Evolutionary conservation across 2,113 vertebrate species (phyloP), one percentile per base, ranked within the genome.

Genomic region (Trinectes maculatus): DNA sequence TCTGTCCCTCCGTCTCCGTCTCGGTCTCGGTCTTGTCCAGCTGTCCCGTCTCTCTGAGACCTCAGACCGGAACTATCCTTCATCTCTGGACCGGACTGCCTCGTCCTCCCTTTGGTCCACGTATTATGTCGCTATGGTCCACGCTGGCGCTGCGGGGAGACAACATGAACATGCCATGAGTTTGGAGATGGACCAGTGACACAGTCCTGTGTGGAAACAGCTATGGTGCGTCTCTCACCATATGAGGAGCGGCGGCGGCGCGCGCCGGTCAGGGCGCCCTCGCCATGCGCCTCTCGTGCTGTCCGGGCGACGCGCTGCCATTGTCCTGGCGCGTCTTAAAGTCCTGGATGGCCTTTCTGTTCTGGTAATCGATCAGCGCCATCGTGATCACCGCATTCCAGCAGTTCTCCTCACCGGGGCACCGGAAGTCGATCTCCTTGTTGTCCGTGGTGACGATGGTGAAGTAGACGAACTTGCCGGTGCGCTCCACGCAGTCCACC

Each of bases 391-490:
- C 93, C 5, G 96, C 95, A 72, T 96, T 97, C 97, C 97, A 99
- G 90, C 94, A 93, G 93, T 92, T 94, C 24, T 93, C 90, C 85
- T 96, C 94, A 42, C 91, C 94, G 0, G 94, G 74, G 88, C 96
- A 98, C 85, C 97, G 92, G 92, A 99, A 99, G 83, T 99, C 96
- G 78, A 98, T 98, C 91, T 99, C 96, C 85, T 96, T 96, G 84
- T 93, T 91, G 89, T 97, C 95, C 10, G 93, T 96, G 81, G 97
- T 99, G 33, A 99, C 97, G 77, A 99, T 95, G 84, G 97, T 98
- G 93, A 98, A 99, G 87, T 98, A 99, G 85, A 98, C 91, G 91
- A 97, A 96, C 84, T 95, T 98, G 85, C 94, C 94, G 39, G 95
- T 98, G 87, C 94, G 93, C 92, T 98, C 96, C 92, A 99, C 97